Conservation (phyloP, 2,888 invertebrate species). For the Pseudanteris insignis region DNA sequence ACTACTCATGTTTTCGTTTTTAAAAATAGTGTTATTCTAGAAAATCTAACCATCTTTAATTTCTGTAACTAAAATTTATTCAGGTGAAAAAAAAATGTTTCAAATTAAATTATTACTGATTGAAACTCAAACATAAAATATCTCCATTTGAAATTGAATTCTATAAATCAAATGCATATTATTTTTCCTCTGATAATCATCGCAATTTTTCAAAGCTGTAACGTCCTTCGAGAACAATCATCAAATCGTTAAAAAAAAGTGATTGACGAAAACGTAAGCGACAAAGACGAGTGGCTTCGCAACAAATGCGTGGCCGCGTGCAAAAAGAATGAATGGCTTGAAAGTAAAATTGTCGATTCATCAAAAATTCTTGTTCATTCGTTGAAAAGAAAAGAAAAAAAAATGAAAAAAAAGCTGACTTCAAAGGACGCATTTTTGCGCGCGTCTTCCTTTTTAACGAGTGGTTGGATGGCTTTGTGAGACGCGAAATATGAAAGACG, state of each 20-base stretch:
- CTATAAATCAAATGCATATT: too few relatives aligned
- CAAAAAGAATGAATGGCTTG: conserved; percentile 24
- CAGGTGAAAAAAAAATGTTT: too few relatives aligned
- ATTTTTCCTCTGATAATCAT: neutral
- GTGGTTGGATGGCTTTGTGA: conserved; percentile 26
- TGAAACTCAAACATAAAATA: too few relatives aligned
- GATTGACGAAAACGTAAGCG: neutral
- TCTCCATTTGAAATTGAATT: too few relatives aligned
- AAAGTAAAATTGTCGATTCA: conserved; percentile 25
- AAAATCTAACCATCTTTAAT: too few relatives aligned
- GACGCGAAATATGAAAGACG: conserved; percentile 21
- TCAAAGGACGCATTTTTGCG: conserved; percentile 23
- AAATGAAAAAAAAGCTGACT: conserved; percentile 17
- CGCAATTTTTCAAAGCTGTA: neutral
- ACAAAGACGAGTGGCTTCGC: conserved; percentile 3
- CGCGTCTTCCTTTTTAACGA: conserved; percentile 22
- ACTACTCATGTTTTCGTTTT: too few relatives aligned
- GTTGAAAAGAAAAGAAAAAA: conserved; percentile 3
- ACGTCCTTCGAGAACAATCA: neutral
- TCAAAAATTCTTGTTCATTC: conserved; percentile 26
- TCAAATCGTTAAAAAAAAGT: neutral
- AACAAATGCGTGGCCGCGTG: conserved; percentile 6
- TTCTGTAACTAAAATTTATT: too few relatives aligned
- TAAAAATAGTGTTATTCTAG: too few relatives aligned
- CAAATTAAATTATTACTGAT: too few relatives aligned